phyloP scores from a whole-genome alignment of 2,797 vertebrate species.

The Arnoldichthys spilopterus region DNA sequence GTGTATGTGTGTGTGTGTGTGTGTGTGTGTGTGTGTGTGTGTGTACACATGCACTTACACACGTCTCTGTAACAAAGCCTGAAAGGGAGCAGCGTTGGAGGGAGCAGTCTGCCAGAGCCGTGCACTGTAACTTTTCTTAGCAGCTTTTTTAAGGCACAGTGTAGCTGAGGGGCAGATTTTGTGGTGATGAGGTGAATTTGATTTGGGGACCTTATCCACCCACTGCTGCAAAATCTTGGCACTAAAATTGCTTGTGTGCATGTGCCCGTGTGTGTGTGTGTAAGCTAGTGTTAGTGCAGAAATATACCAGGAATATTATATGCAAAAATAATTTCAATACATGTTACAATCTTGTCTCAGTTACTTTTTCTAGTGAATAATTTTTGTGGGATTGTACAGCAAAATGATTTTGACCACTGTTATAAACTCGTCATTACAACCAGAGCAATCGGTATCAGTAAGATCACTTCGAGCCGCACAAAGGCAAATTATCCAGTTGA shows the following conservation, averaged over 20 bases:
- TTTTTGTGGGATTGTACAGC: background rate
- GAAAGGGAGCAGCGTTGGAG: constrained; percentile 28
- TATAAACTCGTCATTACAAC: constrained; percentile 36
- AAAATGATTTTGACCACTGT: background rate
- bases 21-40: constrained; percentile 37
- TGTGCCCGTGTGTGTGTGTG: constrained; percentile 4
- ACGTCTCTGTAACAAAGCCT: constrained; percentile 29
- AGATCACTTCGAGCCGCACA: constrained; percentile 59
- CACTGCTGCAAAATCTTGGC: constrained; percentile 39
- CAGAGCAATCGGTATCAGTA: constrained; percentile 54
- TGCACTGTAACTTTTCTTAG: constrained; percentile 48
- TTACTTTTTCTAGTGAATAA: background rate
- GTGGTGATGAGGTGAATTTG: constrained; percentile 61
- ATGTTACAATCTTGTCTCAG: background rate
- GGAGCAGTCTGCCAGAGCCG: constrained; percentile 36
- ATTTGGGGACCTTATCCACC: constrained; percentile 53
- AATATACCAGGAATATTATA: constrained; percentile 6
- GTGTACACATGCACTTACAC: constrained; percentile 27
- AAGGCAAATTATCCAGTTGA: constrained; percentile 59
- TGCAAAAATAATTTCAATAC: constrained; percentile 5
- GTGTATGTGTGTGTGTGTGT: constrained; percentile 24
- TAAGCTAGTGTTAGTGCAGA: background rate
- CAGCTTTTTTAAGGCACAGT: constrained; percentile 44
- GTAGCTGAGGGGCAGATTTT: constrained; percentile 54
- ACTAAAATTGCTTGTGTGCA: constrained; percentile 31